Conservation (phyloP, 2,797 vertebrate species). For the Potorous gilbertii region DNA sequence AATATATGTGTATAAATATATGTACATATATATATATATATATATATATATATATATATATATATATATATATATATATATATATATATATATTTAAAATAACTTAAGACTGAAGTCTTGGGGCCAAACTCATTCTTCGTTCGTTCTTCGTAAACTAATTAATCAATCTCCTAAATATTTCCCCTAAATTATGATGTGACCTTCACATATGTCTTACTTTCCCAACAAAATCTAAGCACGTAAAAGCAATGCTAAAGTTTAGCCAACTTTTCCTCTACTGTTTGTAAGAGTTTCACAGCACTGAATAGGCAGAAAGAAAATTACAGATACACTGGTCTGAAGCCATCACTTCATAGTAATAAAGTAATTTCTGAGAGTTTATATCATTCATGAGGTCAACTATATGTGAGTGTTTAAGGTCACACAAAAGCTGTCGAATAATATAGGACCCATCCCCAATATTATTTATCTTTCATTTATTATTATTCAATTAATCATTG, state of each 20-base stretch:
- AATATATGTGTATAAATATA: too few species aligned
- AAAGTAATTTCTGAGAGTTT: background rate
- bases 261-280: background rate
- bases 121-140: background rate
- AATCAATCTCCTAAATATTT: background rate
- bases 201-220: background rate
- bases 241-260: background rate
- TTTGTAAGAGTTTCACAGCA: fast-evolving
- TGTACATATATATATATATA: too few species aligned
- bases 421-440: background rate
- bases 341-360: background rate
- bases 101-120: background rate
- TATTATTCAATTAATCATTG: background rate
- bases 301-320: background rate
- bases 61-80: too few species aligned
- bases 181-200: background rate
- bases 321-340: background rate
- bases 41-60: background rate
- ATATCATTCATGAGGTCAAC: too few species aligned
- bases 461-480: background rate
- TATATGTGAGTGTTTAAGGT: too few species aligned
- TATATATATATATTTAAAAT: too few species aligned
- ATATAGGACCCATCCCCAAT: background rate
- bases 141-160: background rate
- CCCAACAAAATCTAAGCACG: background rate